Conservation (phyloP, 1,140 invertebrate genomes). For the Prorops nasuta region DNA sequence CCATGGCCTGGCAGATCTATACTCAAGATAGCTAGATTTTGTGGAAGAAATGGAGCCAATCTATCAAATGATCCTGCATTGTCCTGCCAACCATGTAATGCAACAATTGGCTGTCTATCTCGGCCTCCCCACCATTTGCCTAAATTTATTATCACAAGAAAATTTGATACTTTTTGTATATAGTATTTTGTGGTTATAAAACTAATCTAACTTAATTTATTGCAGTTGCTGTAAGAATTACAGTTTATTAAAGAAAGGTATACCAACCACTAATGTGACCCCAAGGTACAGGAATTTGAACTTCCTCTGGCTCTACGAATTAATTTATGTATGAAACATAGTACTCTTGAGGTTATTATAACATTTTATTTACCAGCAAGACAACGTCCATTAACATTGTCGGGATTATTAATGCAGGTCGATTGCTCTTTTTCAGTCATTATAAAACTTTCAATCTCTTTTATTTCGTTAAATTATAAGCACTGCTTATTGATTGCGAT, state of each 20-base stretch:
- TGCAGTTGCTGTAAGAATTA: not conserved
- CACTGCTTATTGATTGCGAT: too few relatives aligned
- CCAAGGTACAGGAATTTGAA: slow-evolving; percentile 76
- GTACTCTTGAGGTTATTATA: too few relatives aligned
- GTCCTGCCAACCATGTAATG: slow-evolving; percentile 88
- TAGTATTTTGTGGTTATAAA: not conserved
- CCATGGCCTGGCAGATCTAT: slow-evolving; percentile 83
- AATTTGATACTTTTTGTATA: slow-evolving; percentile 6
- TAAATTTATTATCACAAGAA: slow-evolving; percentile 39
- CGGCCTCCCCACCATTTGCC: slow-evolving; percentile 77
- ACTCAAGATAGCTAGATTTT: slow-evolving; percentile 62
- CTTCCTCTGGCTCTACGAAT: slow-evolving; percentile 57
- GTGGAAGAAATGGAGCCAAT: slow-evolving; percentile 65
- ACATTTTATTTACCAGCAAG: too few relatives aligned
- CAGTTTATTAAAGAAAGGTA: not conserved
- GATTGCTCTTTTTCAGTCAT: too few relatives aligned
- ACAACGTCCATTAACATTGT: too few relatives aligned
- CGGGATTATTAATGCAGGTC: too few relatives aligned
- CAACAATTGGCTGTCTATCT: slow-evolving; percentile 70
- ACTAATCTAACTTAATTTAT: not conserved
- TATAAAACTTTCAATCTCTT: too few relatives aligned
- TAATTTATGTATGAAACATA: not conserved
- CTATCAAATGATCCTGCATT: slow-evolving; percentile 82
- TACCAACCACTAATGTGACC: slow-evolving; percentile 70
- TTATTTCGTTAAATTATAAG: too few relatives aligned